phyloP scores from a whole-genome alignment of 2,113 vertebrate species.

The Silurus meridionalis region DNA sequence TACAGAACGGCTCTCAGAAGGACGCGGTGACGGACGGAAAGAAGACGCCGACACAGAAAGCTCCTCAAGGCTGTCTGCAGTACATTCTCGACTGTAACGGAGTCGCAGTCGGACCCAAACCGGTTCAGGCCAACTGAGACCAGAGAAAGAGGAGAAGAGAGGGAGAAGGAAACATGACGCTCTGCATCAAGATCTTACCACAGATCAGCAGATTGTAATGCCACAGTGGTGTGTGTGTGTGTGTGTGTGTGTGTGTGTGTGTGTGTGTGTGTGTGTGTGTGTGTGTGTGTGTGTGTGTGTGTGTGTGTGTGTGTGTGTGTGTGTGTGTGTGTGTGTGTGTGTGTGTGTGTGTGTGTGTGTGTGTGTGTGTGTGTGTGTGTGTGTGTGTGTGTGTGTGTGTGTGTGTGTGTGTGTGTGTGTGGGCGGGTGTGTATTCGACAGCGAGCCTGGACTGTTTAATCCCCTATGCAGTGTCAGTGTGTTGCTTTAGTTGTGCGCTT shows the following conservation, averaged over 20 bases:
- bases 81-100: slow-evolving; percentile 92
- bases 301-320: slow-evolving; percentile 31
- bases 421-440: slow-evolving; percentile 38
- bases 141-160: slow-evolving; percentile 60
- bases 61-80: slow-evolving; percentile 95
- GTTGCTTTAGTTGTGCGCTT: slow-evolving; percentile 83
- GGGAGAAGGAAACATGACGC: slow-evolving; percentile 46
- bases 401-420: neutral
- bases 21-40: slow-evolving; percentile 74
- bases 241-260: too few relatives aligned
- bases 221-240: slow-evolving; percentile 57
- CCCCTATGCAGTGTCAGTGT: slow-evolving; percentile 88
- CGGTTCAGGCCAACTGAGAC: slow-evolving; percentile 90
- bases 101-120: slow-evolving; percentile 85
- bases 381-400: too few relatives aligned
- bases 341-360: slow-evolving; percentile 12
- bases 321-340: neutral
- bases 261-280: slow-evolving; percentile 39
- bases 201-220: slow-evolving; percentile 53
- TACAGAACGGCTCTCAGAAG: slow-evolving; percentile 83
- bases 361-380: slow-evolving; percentile 24
- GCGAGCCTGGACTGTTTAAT: slow-evolving; percentile 82
- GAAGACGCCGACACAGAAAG: slow-evolving; percentile 81
- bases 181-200: neutral
- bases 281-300: too few relatives aligned